Base-by-base conservation (phyloP, 2,888 invertebrate genomes). In the Junonia oenone region DNA sequence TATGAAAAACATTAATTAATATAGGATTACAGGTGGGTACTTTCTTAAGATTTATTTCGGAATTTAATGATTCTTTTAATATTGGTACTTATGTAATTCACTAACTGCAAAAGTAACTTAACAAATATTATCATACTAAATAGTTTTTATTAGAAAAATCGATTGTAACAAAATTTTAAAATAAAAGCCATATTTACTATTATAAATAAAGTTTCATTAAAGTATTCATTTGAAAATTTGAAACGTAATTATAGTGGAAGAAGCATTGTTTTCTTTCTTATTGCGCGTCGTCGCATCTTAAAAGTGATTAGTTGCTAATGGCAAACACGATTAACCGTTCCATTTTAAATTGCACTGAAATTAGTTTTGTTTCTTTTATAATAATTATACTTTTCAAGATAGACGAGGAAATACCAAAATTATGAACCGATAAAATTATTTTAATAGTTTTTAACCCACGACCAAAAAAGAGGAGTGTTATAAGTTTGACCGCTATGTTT, bases 231-330 rank as follows among this genome's bases (percentile, higher is more conserved):
- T 6, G 1, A 29, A n/a, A n/a, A n/a, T n/a, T n/a, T n/a, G 6
- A 6, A 29, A 29, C 2, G 29, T 46, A 37, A 45, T 46, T 52
- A 45, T 14, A 46, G 37, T 15, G 33, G 17, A 17, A 31, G 29
- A 15, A 33, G 31, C 29, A 26, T 27, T 46, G 29, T 52, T 46
- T 29, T 8, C 35, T 51, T 17, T 19, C 13, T 40, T 46, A 22
- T 53, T 53, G 46, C 19, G 9, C 17, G 11, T 40, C 17, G 11
- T 40, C 17, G 17, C 38, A 29, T 40, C 38, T 47, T 47, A 53
- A 53, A 53, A 47, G 14, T 40, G 31, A 47, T 47, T 47, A 53
- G 37, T 47, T 31, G 14, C 15, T 47, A 40, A 47, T 37, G 45
- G 29, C 46, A 27, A 53, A 29, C 35, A 38, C 2, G 22, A 40